These are phyloP conservation scores for Drosophila percnosoma DNA, from an alignment of 2,888 invertebrate genomes.

Conservation along the genomic window DNA sequence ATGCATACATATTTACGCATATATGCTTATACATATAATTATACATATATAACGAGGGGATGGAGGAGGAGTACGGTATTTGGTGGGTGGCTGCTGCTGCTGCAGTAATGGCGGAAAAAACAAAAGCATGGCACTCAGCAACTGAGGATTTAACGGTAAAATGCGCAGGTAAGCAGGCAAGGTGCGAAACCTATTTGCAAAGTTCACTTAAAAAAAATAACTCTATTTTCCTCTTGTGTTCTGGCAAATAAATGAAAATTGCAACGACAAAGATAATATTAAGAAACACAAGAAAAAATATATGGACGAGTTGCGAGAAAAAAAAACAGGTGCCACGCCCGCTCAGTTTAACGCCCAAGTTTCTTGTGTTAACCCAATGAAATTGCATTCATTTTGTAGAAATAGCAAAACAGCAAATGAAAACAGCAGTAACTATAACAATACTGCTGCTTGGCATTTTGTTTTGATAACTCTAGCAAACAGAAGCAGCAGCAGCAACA, in stretches of 20 bases:
- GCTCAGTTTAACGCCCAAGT: slow-evolving; percentile 1
- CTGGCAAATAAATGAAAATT: slow-evolving; percentile 20
- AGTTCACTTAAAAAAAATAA: slow-evolving; percentile 27
- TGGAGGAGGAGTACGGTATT: slow-evolving; percentile 39
- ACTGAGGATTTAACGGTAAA: slow-evolving; percentile 38
- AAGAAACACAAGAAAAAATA: slow-evolving; percentile 15
- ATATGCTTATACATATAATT: background rate
- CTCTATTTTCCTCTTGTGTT: slow-evolving; percentile 21
- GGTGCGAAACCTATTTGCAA: slow-evolving; percentile 15
- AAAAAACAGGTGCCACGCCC: slow-evolving; percentile 8
- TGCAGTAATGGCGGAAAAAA: slow-evolving; percentile 52
- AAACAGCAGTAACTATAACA: slow-evolving; percentile 53
- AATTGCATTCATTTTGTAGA: slow-evolving; percentile 64
- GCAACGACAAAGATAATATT: slow-evolving; percentile 33
- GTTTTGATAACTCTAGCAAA: slow-evolving; percentile 79
- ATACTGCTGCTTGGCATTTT: slow-evolving; percentile 61
- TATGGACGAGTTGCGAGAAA: slow-evolving; percentile 33
- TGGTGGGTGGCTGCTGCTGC: slow-evolving; percentile 22
- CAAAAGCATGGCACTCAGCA: slow-evolving; percentile 35
- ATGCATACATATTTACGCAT: slow-evolving; percentile 11
- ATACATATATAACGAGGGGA: slow-evolving; percentile 7
- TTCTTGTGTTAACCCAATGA: slow-evolving; percentile 49
- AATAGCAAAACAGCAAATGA: slow-evolving; percentile 54
- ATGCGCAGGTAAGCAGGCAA: slow-evolving; percentile 32
- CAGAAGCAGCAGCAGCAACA: slow-evolving; percentile 40